A percentile compares a stretch with the other conserved stretches of the same genome.
Evolutionary conservation across 2,888 invertebrate genomes (phyloP).

Genomic region (Callinectes sapidus): DNA sequence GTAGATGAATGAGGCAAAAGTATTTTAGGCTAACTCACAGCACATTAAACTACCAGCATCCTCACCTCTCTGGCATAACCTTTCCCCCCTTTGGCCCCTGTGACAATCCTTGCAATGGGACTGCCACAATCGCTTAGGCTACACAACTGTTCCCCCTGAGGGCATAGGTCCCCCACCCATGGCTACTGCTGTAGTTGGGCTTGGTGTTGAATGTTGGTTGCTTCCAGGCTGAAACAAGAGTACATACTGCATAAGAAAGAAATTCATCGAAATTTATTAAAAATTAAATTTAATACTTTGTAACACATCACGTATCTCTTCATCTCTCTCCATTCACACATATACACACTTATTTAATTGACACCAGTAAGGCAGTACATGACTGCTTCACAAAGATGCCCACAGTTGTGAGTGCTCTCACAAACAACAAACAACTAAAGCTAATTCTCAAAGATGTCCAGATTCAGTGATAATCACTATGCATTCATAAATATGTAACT

Average conservation of each 20-base stretch:
- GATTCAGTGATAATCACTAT: no score
- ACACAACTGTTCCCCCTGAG: conserved; percentile 70
- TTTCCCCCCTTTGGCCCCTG: conserved; percentile 39
- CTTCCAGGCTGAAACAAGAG: conserved; percentile 66
- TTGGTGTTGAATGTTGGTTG: conserved; percentile 70
- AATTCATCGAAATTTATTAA: background rate
- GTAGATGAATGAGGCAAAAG: conserved; percentile 29
- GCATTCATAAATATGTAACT: no score
- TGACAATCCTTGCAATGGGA: conserved; percentile 29
- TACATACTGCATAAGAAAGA: background rate
- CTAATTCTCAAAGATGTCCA: no score
- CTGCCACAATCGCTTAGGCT: conserved; percentile 50
- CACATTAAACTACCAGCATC: conserved; percentile 50
- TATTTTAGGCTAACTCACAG: conserved; percentile 34
- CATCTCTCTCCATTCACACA: background rate
- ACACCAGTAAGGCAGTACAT: no score
- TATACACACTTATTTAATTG: no score
- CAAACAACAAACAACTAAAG: no score
- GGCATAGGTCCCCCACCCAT: conserved; percentile 67
- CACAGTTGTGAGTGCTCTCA: no score
- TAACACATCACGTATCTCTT: background rate
- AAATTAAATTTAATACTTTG: background rate
- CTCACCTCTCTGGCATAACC: conserved; percentile 38
- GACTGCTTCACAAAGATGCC: no score
- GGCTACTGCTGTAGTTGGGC: conserved; percentile 68